Conservation (phyloP, 2,113 vertebrate species). For the Saguinus imperator region DNA sequence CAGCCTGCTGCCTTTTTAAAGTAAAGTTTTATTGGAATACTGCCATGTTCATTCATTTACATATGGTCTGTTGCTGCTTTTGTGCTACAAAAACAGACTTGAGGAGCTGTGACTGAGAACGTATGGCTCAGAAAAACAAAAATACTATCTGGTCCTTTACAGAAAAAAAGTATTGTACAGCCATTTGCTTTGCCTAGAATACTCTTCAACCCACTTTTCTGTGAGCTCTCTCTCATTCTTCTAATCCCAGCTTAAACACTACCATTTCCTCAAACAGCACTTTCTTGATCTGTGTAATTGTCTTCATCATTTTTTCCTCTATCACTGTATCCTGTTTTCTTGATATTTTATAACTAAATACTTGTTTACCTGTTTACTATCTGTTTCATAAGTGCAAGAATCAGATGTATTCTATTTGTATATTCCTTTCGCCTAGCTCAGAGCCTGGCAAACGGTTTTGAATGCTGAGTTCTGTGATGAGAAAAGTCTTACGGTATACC, state of each 20-base stretch:
- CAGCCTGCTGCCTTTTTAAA: neutral
- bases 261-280: neutral
- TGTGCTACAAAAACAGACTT: neutral
- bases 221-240: neutral
- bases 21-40: neutral
- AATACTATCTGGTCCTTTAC: neutral
- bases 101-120: neutral
- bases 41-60: neutral
- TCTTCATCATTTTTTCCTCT: neutral
- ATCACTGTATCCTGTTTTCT: neutral
- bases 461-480: neutral
- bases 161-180: neutral
- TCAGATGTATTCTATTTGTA: neutral
- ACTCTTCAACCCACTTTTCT: neutral
- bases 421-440: constrained; percentile 14
- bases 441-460: neutral
- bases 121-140: neutral
- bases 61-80: neutral
- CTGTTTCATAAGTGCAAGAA: neutral
- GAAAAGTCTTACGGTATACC: neutral
- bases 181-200: neutral
- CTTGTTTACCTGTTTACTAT: neutral
- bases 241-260: neutral
- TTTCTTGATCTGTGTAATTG: neutral
- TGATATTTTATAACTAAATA: constrained; percentile 9